Conservation (phyloP, 2,888 invertebrate species). For the Caenorhabditis panamensis region DNA sequence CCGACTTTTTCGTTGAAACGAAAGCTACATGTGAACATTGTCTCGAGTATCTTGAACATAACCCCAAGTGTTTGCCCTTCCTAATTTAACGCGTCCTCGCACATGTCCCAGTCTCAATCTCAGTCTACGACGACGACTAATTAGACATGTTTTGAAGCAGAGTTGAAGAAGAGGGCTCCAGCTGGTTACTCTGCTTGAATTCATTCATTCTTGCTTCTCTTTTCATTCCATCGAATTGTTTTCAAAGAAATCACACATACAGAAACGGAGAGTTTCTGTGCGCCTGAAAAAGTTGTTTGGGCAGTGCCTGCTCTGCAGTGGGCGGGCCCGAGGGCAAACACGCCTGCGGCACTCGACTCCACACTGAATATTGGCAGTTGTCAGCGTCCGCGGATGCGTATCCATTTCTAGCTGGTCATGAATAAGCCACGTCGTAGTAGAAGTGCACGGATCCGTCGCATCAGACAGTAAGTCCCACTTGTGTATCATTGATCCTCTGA, state of each 20-base stretch:
- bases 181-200: slow-evolving; percentile 2
- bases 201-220: slow-evolving; percentile 1
- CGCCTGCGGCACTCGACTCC: slow-evolving; percentile 60
- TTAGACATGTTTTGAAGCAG: slow-evolving; percentile 51
- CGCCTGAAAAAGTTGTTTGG: slow-evolving; percentile 53
- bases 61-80: slow-evolving; percentile 19
- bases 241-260: slow-evolving; percentile 25
- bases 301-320: slow-evolving; percentile 50
- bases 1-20: background rate
- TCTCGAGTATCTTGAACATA: background rate
- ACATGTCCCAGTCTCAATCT: slow-evolving; percentile 11
- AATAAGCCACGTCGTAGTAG: slow-evolving; percentile 53
- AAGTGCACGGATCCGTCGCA: slow-evolving; percentile 51
- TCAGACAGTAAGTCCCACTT: slow-evolving; percentile 43
- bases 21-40: too few relatives aligned
- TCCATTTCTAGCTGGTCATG: slow-evolving; percentile 53
- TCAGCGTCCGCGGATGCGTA: slow-evolving; percentile 52
- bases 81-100: slow-evolving; percentile 47
- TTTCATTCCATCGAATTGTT: slow-evolving; percentile 4
- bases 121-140: slow-evolving; percentile 32
- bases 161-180: slow-evolving; percentile 1
- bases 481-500: too few relatives aligned
- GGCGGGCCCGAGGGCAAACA: slow-evolving; percentile 61
- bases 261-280: slow-evolving; percentile 27
- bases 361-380: slow-evolving; percentile 58